These are phyloP conservation scores for Perithous albicinctus DNA, from an alignment of 2,888 invertebrate species.

Conservation along the genomic window DNA sequence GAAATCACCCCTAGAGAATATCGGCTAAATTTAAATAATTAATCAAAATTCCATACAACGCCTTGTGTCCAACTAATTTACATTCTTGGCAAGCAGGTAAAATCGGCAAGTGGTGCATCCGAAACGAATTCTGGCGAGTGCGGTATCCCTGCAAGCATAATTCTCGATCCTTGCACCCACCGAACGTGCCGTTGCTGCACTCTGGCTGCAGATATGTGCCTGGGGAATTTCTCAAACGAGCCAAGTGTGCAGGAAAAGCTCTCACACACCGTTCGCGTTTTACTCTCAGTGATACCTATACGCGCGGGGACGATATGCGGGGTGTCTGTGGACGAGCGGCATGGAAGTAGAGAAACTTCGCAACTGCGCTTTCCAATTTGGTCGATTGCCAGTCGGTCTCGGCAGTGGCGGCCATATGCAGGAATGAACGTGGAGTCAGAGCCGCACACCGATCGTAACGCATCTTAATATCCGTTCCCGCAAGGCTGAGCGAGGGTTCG, in stretches of 20 bases:
- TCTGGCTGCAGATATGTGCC: slow-evolving; percentile 36
- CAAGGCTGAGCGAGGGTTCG: slow-evolving; percentile 46
- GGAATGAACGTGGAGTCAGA: slow-evolving; percentile 68
- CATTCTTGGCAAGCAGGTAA: slow-evolving; percentile 63
- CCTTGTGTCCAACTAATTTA: slow-evolving; percentile 50
- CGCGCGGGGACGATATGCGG: slow-evolving; percentile 32
- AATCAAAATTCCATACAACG: slow-evolving; percentile 56
- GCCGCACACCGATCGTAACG: slow-evolving; percentile 72
- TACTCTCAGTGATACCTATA: slow-evolving; percentile 46
- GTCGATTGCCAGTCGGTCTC: slow-evolving; percentile 79
- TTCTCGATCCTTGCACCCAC: slow-evolving; percentile 56
- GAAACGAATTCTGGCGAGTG: slow-evolving; percentile 53
- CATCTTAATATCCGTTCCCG: slow-evolving; percentile 79
- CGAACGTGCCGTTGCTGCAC: slow-evolving; percentile 59
- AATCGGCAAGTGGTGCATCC: slow-evolving; percentile 64
- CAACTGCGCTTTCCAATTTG: slow-evolving; percentile 82
- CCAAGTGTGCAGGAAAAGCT: slow-evolving; percentile 60
- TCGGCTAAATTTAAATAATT: slow-evolving; percentile 50
- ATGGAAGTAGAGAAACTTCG: slow-evolving; percentile 73
- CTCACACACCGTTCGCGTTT: slow-evolving; percentile 49
- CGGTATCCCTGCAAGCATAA: slow-evolving; percentile 47
- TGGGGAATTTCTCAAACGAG: slow-evolving; percentile 63
- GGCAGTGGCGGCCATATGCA: slow-evolving; percentile 68
- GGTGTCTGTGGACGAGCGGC: slow-evolving; percentile 59
- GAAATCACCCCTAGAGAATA: slow-evolving; percentile 25